A percentile compares a stretch with the other conserved stretches of the same genome.
These are phyloP conservation scores for Cecidostiba fungosa DNA, from an alignment of 2,888 invertebrate species.

Conservation along the genomic window DNA sequence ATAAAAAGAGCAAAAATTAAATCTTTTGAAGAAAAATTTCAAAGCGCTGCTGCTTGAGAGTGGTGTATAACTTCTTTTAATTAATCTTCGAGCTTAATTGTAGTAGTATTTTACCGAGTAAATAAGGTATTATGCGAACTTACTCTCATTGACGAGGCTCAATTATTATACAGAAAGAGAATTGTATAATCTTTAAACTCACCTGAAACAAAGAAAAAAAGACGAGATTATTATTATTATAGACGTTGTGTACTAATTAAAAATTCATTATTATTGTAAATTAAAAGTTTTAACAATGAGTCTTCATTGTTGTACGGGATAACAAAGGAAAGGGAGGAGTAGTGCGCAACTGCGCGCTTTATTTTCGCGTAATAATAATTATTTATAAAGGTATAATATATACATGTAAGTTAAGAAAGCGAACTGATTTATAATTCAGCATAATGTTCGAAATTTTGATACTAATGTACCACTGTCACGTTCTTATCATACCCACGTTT, in stretches of 20 bases:
- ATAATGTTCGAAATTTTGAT: slow-evolving; percentile 41
- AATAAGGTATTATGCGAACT: slow-evolving; percentile 26
- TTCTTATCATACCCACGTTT: slow-evolving; percentile 55
- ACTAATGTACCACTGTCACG: slow-evolving; percentile 57
- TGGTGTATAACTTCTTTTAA: neutral
- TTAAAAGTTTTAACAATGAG: no score
- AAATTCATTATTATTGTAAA: neutral
- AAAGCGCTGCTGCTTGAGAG: neutral
- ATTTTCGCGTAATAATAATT: neutral
- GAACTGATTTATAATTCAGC: slow-evolving; percentile 26
- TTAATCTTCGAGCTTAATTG: neutral
- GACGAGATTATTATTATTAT: neutral
- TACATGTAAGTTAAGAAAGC: slow-evolving; percentile 22
- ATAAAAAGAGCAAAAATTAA: neutral
- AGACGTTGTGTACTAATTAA: neutral
- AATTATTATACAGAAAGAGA: neutral
- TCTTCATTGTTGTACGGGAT: no score
- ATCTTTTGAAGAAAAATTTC: neutral
- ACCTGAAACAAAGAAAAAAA: slow-evolving; percentile 49
- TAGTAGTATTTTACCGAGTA: neutral
- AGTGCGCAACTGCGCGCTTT: no score
- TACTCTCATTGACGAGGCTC: neutral
- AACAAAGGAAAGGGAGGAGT: no score
- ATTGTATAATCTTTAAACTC: slow-evolving; percentile 11
- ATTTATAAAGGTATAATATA: neutral